phyloP scores from a whole-genome alignment of 2,888 invertebrate species.

The Cynaeus angustus region DNA sequence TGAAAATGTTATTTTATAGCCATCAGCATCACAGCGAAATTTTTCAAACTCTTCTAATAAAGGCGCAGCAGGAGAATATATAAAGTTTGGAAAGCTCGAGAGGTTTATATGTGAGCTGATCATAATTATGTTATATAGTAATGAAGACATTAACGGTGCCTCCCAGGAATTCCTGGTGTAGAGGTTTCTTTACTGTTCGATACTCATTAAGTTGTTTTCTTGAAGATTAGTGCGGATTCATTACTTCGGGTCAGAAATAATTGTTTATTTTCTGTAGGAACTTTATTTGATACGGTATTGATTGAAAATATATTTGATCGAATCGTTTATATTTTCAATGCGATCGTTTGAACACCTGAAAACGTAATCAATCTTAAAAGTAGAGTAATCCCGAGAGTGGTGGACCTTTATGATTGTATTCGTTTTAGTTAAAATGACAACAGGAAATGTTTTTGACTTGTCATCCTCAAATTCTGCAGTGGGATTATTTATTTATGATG shows the following conservation, averaged over 20 bases:
- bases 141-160: not conserved
- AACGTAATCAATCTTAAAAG: slow-evolving; percentile 36
- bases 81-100: not conserved
- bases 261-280: not conserved
- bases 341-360: slow-evolving; percentile 9
- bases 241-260: not conserved
- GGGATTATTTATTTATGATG: slow-evolving; percentile 21
- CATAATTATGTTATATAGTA: not conserved
- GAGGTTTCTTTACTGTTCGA: not conserved
- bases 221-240: not conserved
- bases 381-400: slow-evolving; percentile 23
- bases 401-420: slow-evolving; percentile 16
- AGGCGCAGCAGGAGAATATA: not conserved
- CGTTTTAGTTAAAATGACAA: slow-evolving; percentile 19
- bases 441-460: slow-evolving; percentile 31
- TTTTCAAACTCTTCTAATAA: slow-evolving; percentile 4
- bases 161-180: not conserved
- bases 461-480: slow-evolving; percentile 7
- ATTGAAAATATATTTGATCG: no score
- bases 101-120: not conserved
- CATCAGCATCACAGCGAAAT: slow-evolving; percentile 2
- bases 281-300: no score
- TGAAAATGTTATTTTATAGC: slow-evolving; percentile 4
- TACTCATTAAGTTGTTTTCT: not conserved
- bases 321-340: slow-evolving; percentile 5